Percentiles rank a stretch among this genome's conserved stretches.
These are phyloP conservation scores for Ptilorrhoa leucosticta DNA, from an alignment of 2,113 vertebrate species.

Conservation along the genomic window DNA sequence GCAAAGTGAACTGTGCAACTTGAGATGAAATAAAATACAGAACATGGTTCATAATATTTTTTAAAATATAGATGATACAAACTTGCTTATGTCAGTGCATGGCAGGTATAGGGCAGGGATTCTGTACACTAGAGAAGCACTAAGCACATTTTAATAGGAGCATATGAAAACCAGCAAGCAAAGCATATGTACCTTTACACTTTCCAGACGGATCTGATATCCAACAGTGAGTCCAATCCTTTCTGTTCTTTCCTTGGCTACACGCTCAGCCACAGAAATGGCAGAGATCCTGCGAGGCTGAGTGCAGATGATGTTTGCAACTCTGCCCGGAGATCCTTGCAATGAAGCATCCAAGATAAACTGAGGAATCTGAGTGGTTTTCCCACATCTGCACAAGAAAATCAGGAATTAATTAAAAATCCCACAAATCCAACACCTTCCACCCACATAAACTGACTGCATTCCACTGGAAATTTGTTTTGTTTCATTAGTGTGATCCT, in stretches of 20 bases:
- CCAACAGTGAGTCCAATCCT: constrained; percentile 87
- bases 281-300: constrained; percentile 96
- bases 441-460: background rate
- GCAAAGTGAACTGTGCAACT: background rate
- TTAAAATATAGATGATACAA: background rate
- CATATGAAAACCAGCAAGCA: background rate
- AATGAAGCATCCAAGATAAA: constrained; percentile 92
- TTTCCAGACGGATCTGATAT: constrained; percentile 96
- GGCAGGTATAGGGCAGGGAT: background rate
- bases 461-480: background rate
- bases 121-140: background rate
- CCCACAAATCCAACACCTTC: background rate
- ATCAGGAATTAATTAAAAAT: background rate
- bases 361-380: constrained; percentile 97
- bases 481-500: background rate
- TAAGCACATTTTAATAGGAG: background rate
- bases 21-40: background rate
- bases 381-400: constrained; percentile 85
- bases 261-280: constrained; percentile 91
- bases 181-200: constrained; percentile 78
- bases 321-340: constrained; percentile 67
- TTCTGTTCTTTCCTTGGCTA: constrained; percentile 91
- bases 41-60: background rate
- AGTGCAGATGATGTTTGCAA: constrained; percentile 94
- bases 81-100: background rate